These are phyloP conservation scores for Drosophila acutilabella DNA, from an alignment of 2,888 invertebrate genomes.

Conservation along the genomic window DNA sequence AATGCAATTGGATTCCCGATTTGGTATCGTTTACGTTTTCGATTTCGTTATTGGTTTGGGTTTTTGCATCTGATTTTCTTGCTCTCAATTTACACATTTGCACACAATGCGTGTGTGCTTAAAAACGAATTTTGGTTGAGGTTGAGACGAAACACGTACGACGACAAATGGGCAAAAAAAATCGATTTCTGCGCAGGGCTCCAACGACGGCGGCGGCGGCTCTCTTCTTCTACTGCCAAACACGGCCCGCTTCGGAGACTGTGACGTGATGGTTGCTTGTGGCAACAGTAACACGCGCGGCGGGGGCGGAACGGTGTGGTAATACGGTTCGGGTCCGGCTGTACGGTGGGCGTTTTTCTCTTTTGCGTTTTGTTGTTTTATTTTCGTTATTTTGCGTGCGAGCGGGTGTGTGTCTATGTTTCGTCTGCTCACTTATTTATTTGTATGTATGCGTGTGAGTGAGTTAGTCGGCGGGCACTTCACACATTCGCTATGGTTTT, in stretches of 20 bases:
- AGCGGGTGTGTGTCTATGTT: constrained; percentile 34
- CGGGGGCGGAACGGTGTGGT: constrained; percentile 35
- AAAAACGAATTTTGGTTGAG: constrained; percentile 62
- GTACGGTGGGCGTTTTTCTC: constrained; percentile 75
- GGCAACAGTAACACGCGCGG: constrained; percentile 51
- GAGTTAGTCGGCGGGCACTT: constrained; percentile 59
- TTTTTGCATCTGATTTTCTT: constrained; percentile 23
- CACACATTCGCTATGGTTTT: constrained; percentile 45
- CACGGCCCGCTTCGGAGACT: constrained; percentile 42
- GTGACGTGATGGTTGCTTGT: constrained; percentile 67
- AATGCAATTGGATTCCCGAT: constrained; percentile 22
- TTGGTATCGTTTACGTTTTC: constrained; percentile 4
- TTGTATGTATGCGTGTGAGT: constrained; percentile 38
- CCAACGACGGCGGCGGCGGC: constrained; percentile 41
- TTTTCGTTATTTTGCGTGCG: constrained; percentile 41
- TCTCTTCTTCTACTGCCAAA: constrained; percentile 43
- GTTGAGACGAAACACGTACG: constrained; percentile 60
- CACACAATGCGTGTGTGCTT: constrained; percentile 32
- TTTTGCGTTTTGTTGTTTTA: constrained; percentile 62
- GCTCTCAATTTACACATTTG: constrained; percentile 30
- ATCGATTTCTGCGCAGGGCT: constrained; percentile 84
- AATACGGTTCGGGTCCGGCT: too few species aligned
- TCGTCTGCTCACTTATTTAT: constrained; percentile 31
- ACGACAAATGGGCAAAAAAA: constrained; percentile 77
- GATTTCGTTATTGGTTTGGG: constrained; percentile 8